phyloP scores from a whole-genome alignment of 2,888 invertebrate species.

The Amiota communis region DNA sequence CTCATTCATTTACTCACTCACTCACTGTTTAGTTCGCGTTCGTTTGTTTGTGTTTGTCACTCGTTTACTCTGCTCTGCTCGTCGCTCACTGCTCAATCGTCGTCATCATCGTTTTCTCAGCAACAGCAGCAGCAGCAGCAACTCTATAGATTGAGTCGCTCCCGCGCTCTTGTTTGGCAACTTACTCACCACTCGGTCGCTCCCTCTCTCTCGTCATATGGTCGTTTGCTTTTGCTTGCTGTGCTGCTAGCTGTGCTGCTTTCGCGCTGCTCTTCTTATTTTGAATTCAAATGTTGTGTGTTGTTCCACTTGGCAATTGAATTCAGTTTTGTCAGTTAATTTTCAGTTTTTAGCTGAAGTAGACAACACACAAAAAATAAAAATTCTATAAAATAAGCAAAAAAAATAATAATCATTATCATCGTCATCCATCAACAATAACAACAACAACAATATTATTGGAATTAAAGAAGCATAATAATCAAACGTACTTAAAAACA shows the following conservation, averaged over 20 bases:
- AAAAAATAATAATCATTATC: conserved; percentile 34
- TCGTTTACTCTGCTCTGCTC: not conserved
- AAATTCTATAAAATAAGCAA: conserved; percentile 42
- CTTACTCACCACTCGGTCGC: conserved; percentile 22
- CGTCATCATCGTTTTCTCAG: no score
- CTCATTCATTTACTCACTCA: not conserved
- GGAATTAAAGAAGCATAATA: conserved; percentile 24
- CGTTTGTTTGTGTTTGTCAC: not conserved
- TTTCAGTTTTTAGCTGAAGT: conserved; percentile 65
- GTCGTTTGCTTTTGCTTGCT: conserved; percentile 29
- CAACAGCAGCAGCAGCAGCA: no score
- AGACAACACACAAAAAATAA: conserved; percentile 49
- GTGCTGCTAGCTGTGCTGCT: conserved; percentile 43
- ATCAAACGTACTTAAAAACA: conserved; percentile 21
- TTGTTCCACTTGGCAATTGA: conserved; percentile 38
- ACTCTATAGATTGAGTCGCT: not conserved
- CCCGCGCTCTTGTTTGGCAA: not conserved
- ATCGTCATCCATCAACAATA: no score
- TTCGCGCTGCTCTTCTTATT: conserved; percentile 47
- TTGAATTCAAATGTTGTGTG: conserved; percentile 53
- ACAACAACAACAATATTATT: no score
- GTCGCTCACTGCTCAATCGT: no score
- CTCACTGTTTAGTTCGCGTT: not conserved
- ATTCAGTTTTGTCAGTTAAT: conserved; percentile 57
- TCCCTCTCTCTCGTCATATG: conserved; percentile 40